phyloP scores from a whole-genome alignment of 2,797 vertebrate species.

The Oreonectes daqikongensis region DNA sequence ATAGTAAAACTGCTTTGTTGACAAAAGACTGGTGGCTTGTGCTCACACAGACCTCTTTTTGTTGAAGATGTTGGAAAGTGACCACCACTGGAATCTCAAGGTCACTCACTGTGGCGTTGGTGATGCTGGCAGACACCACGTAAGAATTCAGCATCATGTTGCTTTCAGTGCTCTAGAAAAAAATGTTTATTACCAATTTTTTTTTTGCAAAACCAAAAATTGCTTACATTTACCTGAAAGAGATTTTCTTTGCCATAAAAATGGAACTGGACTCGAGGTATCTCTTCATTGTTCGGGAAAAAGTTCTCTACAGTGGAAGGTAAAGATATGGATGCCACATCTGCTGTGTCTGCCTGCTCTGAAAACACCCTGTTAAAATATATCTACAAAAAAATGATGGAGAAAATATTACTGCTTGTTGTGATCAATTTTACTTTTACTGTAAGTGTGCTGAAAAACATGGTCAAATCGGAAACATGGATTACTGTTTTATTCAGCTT shows the following conservation, averaged over 20 bases:
- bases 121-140: conserved; percentile 85
- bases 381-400: conserved; percentile 74
- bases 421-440: too few relatives aligned
- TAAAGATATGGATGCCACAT: conserved; percentile 79
- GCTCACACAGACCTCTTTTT: conserved; percentile 62
- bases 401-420: not conserved
- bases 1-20: too few relatives aligned
- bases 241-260: conserved; percentile 81
- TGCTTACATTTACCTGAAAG: conserved; percentile 78
- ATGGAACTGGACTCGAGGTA: conserved; percentile 84
- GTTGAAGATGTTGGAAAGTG: conserved; percentile 74
- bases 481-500: too few relatives aligned
- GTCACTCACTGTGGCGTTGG: conserved; percentile 71
- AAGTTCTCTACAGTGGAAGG: conserved; percentile 73
- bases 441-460: not conserved
- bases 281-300: conserved; percentile 61
- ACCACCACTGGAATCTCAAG: conserved; percentile 79
- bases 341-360: conserved; percentile 57
- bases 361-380: conserved; percentile 67
- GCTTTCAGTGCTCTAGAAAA: conserved; percentile 68
- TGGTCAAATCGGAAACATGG: too few relatives aligned
- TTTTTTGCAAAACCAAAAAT: not conserved
- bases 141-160: conserved; percentile 76
- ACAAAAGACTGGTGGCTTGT: not conserved
- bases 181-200: too few relatives aligned